Base-by-base conservation (phyloP, 2,797 vertebrate species). In the Peromyscus aztecus region DNA sequence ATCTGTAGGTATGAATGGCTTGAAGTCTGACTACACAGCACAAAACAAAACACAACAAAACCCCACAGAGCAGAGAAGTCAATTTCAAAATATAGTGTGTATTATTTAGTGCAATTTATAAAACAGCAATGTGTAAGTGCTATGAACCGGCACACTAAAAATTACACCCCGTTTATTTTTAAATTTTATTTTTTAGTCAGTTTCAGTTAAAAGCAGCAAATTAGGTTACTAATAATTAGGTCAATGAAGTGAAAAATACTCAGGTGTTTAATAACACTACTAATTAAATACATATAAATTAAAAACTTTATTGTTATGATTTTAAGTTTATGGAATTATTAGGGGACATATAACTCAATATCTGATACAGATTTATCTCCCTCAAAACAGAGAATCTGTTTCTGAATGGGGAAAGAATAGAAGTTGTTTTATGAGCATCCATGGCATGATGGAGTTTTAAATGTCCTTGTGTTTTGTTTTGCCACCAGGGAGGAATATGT, bases 381-480 rank as follows among this genome's bases (percentile, higher is more conserved):
- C 37, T 46, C 13, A 93, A 95, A 96, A 93, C 11, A 89, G n/a
- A n/a, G 65, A 10, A 80, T 84, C 91, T 95, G 52, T 89, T 87
- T 98, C 91, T 90, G 34, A 88, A 49, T 89, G 46, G 24, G 21
- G 55, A 71, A 95, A 94, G 34, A 90, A 27, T 82, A 73, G 63
- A 77, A 57, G 23, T 93, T 83, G 9, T 83, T 94, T 92, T 84
- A 93, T 89, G 40, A 52, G 31, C 76, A 76, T 85, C 19, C 40
- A 49, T 17, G 69, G 6, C 40, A 78, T 84, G 52, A 37, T 31
- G 13, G 29, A 61, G 27, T 61, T 61, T 97, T 97, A 80, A 89
- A 92, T 94, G 61, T 63, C n/a, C 12, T 65, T 71, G 6, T 31
- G 73, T 93, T 95, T 89, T 92, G n/a, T 49, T 90, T 95, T 94